These are phyloP conservation scores for Phenganax stokvisi DNA, from an alignment of 92 coral and sea anemone genomes.

Conservation along the genomic window DNA sequence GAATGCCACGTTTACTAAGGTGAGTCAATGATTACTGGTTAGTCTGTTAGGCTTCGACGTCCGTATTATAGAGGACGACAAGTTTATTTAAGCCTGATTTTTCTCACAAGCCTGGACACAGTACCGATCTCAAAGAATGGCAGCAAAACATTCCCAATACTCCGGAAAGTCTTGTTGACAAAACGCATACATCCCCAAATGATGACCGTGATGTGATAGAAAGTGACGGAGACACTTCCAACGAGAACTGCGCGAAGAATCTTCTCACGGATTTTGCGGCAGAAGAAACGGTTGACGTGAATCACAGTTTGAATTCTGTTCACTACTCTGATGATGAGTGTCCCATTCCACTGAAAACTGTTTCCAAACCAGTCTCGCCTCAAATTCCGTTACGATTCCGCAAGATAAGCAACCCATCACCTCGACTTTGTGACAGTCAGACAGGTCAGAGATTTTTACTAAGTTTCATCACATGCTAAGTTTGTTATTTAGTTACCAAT, in stretches of 20 bases:
- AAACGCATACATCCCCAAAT: too few species aligned
- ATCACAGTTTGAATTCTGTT: neutral
- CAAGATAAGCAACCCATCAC: neutral
- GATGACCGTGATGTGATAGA: too few species aligned
- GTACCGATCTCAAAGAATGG: constrained; percentile 1
- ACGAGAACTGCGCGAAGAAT: constrained; percentile 18
- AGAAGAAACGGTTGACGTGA: neutral
- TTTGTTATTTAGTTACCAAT: neutral
- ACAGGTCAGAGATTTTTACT: neutral
- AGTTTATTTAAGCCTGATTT: neutral
- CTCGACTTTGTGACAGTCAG: neutral
- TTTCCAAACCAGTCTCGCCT: constrained; percentile 9
- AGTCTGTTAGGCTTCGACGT: too few species aligned
- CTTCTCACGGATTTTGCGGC: constrained; percentile 9
- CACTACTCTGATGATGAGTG: neutral
- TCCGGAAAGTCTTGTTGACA: neutral
- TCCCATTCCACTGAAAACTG: neutral
- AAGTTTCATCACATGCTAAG: too few species aligned
- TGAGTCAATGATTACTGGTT: constrained; percentile 15
- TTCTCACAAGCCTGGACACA: neutral
- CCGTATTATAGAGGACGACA: too few species aligned
- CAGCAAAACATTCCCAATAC: neutral
- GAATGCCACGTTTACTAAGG: constrained; percentile 16
- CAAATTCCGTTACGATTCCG: neutral
- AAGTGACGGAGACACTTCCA: neutral